Evolutionary conservation across 2,888 invertebrate genomes (phyloP), one percentile per base, ranked within the genome.

Genomic region (Chaitophorus viminalis): DNA sequence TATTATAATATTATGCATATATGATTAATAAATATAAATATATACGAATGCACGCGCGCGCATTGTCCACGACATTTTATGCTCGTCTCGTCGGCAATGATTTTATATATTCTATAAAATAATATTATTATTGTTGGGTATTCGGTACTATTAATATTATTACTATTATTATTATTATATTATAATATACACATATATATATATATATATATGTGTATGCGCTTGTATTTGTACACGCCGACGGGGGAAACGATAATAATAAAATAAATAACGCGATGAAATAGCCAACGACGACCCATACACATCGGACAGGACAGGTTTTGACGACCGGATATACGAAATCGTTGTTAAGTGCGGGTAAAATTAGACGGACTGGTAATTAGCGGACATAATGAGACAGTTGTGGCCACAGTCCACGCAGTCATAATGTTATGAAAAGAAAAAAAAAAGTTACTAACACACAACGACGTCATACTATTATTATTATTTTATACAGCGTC

Each of bases 321-420:
- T 72, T 87, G 87, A 87, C 87, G 87, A 81, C 87, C 87, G 87
- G 87, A 87, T 87, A 81, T 87, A 87, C 79, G 87, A 81, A 87
- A 87, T 87, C 81, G 87, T 87, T 65, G 87, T 87, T 81, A 87
- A 87, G 87, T 46, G 74, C 87, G 81, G 87, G 87, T 87, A 87
- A 87, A 87, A 87, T 87, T 87, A 87, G 87, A 87, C 75, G 74
- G 65, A 39, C 70, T 65, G 54, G 74, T 39, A 74, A 87, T 87
- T 87, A 87, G 74, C 81, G 74, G 87, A 81, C 81, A 9, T 87
- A 87, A 87, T 87, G 87, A 87, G 87, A 87, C 87, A 87, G 81
- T 87, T 75, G 87, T 33, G 87, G 72, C 79, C 79, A 74, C 72
- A 54, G 79, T 76, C 39, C 39, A 65, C 60, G 79, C 54, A 72